Base-by-base conservation (phyloP, 2,797 vertebrate species). In the Dendrocincla fuliginosa region DNA sequence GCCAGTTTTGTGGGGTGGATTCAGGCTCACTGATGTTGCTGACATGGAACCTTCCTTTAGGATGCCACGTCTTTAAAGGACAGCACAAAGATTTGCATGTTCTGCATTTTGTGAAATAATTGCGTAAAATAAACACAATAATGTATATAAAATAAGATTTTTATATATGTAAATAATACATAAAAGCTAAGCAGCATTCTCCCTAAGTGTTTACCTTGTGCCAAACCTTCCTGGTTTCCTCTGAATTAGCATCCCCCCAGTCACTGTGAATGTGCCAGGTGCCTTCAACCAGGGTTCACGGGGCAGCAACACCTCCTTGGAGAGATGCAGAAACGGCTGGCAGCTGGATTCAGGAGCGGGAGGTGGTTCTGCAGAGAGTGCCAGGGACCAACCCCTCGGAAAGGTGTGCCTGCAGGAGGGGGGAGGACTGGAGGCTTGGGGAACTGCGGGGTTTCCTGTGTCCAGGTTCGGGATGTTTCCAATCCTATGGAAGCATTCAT, bases 351-450 rank as follows among this genome's bases (percentile, higher is more conserved):
- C 22, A 28, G 53, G n/a, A 69, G 33, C 1, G 3, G 11, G 32
- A 32, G 27, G 25, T 9, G 30, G 37, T 50, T 78, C 71, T 70
- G 64, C 61, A 49, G 69, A 27, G 28, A 75, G 35, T 11, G 5
- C 1, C 64, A 71, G n/a, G n/a, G 10, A 2, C 60, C 27, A 33
- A 70, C 12, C 32, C 3, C 35, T 33, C 24, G 50, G 25, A 4
- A 22, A 30, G 46, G 10, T 0, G 0, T 4, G 33, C 0, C 0
- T n/a, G 63, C 35, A 13, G 24, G 37, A 49, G 13, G 33, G 27
- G 33, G 23, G 44, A 33, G 12, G 18, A 9, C 22, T 35, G 5
- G 75, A 57, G 59, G 49, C 33, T 2, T 27, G 47, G 71, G 23
- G 41, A 14, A 19, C 61, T 35, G 30, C 6, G 13, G 24, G 44